Base-by-base conservation (phyloP, 1,140 invertebrate genomes). In the Drosophila bipectinata region DNA sequence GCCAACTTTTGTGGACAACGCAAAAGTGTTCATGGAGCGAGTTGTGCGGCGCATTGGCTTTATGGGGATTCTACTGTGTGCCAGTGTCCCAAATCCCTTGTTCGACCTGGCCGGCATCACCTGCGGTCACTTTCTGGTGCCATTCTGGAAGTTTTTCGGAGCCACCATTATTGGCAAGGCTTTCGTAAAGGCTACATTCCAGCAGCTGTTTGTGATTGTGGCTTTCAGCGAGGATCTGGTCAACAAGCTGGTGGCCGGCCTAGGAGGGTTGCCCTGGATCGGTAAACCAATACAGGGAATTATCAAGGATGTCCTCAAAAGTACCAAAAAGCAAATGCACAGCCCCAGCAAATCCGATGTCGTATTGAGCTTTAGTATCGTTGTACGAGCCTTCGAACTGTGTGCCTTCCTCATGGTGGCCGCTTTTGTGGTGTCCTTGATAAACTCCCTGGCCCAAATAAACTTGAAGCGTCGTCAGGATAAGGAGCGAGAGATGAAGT, bases 121-220 rank as follows among this genome's bases (percentile, higher is more conserved):
- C 0, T 99, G 99, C 92, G 99, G 99, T 5, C 98, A 99, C 93
- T 99, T 99, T 92, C 93, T 99, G 26, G 97, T 99, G 77, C 98
- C 99, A 10, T 99, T 99, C 93, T 99, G 98, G 98, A 99, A 98
- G 45, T 99, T 99, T 93, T 99, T 99, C 92, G 98, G 98, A 45
- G 99, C 99, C 51, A 99, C 99, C 0, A 93, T 99, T 0, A 96
- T 99, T 62, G 99, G 98, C 18, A 99, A 99, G 93, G 99, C 99
- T 18, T 93, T 99, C 30, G 95, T 99, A 69, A 99, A 99, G 93
- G 98, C 99, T 96, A 98, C 98, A 91, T 96, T 99, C 89, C 99
- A 99, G 93, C 98, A 98, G 93, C 92, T 99, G 88, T 98, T 99
- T 92, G 98, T 99, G 9, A 99, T 99, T 57, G 95, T 99, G 81